Evolutionary conservation across 2,113 vertebrate genomes (phyloP).

Genomic region (Pedetes capensis): DNA sequence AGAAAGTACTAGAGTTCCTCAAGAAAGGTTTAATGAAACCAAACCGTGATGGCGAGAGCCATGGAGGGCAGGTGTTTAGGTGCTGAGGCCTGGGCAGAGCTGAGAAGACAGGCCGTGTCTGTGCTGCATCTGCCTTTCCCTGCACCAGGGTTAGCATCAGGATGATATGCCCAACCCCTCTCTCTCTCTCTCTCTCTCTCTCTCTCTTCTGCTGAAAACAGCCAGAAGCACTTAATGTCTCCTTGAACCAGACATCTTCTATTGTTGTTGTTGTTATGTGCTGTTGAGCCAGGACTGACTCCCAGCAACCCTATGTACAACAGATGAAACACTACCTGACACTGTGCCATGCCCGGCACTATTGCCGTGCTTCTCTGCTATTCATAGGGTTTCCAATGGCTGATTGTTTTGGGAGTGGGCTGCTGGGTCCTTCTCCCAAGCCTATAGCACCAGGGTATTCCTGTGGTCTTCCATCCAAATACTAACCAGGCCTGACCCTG

Average conservation of each 20-base stretch:
- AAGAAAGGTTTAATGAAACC: background rate
- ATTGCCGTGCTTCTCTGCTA: no score
- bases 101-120: background rate
- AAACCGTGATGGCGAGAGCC: background rate
- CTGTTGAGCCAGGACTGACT: no score
- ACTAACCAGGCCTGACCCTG: no score
- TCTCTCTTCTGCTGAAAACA: background rate
- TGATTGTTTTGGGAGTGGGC: no score
- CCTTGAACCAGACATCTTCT: background rate
- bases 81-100: background rate
- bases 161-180: background rate
- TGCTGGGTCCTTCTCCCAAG: no score
- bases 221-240: background rate
- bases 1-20: background rate
- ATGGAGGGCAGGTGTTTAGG: background rate
- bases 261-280: no score
- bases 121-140: background rate
- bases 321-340: no score
- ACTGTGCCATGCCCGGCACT: no score
- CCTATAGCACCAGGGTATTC: no score
- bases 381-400: no score
- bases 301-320: no score
- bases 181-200: accelerated
- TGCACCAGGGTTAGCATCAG: background rate
- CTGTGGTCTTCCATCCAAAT: no score